These are phyloP conservation scores for Megalops atlanticus DNA, from an alignment of 2,113 vertebrate genomes.

Conservation along the genomic window DNA sequence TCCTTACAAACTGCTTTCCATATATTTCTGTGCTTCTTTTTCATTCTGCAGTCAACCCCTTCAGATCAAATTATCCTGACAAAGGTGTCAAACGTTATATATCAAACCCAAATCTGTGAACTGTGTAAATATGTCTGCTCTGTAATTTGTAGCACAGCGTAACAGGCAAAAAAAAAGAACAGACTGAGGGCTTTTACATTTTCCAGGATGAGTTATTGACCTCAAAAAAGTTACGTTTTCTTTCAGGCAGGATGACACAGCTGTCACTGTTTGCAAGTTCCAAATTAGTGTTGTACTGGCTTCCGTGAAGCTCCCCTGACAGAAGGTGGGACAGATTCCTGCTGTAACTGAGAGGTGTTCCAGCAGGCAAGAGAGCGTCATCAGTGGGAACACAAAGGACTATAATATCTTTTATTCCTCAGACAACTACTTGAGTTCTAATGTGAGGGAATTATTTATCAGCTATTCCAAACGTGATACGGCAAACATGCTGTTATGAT, in stretches of 20 bases:
- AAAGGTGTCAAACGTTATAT: conserved; percentile 16
- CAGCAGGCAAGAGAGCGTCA: neutral
- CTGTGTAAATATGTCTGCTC: neutral
- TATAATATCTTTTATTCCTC: neutral
- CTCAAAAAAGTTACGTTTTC: conserved; percentile 3
- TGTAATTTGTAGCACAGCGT: neutral
- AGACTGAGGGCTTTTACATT: neutral
- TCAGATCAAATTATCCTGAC: conserved; percentile 30
- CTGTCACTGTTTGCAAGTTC: conserved; percentile 1
- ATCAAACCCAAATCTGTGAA: conserved; percentile 15
- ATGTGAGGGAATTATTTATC: neutral
- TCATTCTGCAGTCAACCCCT: conserved; percentile 25
- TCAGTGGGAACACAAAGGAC: neutral
- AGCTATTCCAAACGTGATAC: neutral
- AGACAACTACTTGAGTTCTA: neutral
- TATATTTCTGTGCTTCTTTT: neutral
- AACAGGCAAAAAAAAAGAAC: neutral
- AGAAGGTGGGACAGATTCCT: neutral
- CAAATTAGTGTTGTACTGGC: conserved; percentile 4
- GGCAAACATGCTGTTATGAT: neutral
- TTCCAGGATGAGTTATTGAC: neutral
- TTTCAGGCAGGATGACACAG: conserved; percentile 20
- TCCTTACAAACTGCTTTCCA: conserved; percentile 22
- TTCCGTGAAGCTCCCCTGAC: neutral
- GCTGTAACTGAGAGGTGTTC: neutral